Evolutionary conservation across 2,888 invertebrate genomes (phyloP).

Genomic region (Phoronis australis): DNA sequence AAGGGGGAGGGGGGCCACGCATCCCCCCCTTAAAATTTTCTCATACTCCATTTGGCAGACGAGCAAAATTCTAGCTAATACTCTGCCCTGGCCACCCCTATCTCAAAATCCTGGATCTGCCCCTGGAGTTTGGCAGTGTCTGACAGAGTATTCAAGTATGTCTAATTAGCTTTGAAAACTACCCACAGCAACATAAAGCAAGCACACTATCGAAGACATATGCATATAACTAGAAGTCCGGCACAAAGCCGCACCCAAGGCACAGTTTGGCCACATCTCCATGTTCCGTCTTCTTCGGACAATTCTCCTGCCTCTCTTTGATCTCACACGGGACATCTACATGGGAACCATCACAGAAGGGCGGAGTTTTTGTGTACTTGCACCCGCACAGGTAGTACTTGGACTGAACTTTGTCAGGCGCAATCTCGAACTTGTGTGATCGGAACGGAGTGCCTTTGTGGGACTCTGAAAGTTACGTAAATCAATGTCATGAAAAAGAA

Average conservation of each 20-base stretch:
- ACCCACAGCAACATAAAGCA: no score
- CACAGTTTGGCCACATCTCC: slow-evolving; percentile 25
- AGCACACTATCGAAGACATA: no score
- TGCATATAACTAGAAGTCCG: slow-evolving; percentile 30
- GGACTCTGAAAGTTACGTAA: slow-evolving; percentile 33
- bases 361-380: slow-evolving; percentile 39
- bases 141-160: no score
- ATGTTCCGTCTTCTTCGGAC: slow-evolving; percentile 17
- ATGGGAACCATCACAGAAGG: slow-evolving; percentile 40
- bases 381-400: slow-evolving; percentile 34
- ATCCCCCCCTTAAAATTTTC: no score
- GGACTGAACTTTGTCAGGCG: slow-evolving; percentile 26
- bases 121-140: no score
- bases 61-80: no score
- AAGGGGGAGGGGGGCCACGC: no score
- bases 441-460: slow-evolving; percentile 36
- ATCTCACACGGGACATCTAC: slow-evolving; percentile 31
- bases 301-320: slow-evolving; percentile 20
- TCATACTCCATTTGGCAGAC: no score
- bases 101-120: no score
- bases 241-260: slow-evolving; percentile 40
- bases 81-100: no score
- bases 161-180: no score
- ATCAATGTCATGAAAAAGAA: no score
- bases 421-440: slow-evolving; percentile 37